These are phyloP conservation scores for Tipula confusa DNA, from an alignment of 2,888 invertebrate species.

Conservation along the genomic window DNA sequence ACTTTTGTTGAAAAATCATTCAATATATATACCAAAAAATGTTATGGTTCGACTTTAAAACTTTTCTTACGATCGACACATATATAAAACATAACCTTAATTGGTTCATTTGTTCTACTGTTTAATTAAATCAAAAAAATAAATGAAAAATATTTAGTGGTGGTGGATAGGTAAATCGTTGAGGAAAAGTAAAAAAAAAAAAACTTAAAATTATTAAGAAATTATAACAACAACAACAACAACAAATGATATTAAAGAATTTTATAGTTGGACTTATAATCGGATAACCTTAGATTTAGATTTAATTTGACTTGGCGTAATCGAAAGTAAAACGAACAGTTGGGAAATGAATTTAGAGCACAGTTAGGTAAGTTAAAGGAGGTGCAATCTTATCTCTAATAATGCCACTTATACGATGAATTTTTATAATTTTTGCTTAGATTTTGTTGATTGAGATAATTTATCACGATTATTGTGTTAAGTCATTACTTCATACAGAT, in stretches of 20 bases:
- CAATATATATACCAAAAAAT: background rate
- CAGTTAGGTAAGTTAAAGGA: background rate
- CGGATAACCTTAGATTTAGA: background rate
- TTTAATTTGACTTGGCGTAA: background rate
- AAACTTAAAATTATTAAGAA: background rate
- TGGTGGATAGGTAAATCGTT: background rate
- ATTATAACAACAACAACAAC: background rate
- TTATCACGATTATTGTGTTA: background rate
- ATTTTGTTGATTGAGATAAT: background rate
- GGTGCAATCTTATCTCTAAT: background rate
- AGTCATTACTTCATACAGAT: background rate
- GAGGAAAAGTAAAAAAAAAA: background rate
- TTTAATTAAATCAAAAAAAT: background rate
- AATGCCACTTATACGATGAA: background rate
- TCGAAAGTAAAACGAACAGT: background rate
- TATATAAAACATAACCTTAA: background rate
- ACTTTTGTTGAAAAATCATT: background rate
- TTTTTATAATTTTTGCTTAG: background rate
- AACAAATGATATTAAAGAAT: background rate
- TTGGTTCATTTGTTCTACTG: constrained; percentile 3
- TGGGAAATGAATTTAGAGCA: background rate
- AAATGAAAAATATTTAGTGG: no score
- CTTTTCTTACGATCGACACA: background rate
- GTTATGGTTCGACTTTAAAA: background rate
- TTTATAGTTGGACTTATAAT: background rate